These are phyloP conservation scores for Morpho helenor DNA, from an alignment of 2,888 invertebrate genomes.

Conservation along the genomic window DNA sequence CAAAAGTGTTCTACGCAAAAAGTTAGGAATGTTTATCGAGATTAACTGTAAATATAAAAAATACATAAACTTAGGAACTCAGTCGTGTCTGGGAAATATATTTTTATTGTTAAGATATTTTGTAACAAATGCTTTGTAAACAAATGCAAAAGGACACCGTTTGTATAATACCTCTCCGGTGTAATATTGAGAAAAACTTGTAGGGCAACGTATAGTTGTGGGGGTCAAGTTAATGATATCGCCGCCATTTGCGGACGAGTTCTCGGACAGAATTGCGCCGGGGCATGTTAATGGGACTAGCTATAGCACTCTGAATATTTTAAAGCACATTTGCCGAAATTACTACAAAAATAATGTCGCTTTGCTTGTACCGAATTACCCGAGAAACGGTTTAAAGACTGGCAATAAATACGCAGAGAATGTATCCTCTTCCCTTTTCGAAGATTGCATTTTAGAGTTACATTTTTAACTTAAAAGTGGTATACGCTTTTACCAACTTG, in stretches of 20 bases:
- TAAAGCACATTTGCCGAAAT: slow-evolving; percentile 77
- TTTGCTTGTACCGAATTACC: slow-evolving; percentile 75
- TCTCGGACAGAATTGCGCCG: slow-evolving; percentile 69
- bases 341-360: slow-evolving; percentile 79
- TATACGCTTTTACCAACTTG: not conserved
- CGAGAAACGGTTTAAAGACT: slow-evolving; percentile 72
- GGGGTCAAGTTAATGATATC: slow-evolving; percentile 78
- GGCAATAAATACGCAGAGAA: slow-evolving; percentile 73
- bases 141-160: slow-evolving; percentile 42
- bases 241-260: slow-evolving; percentile 74
- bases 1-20: slow-evolving; percentile 2
- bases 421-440: slow-evolving; percentile 60
- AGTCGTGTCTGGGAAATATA: too few relatives aligned
- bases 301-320: slow-evolving; percentile 77
- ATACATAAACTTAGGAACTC: too few relatives aligned
- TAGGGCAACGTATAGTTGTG: slow-evolving; percentile 64
- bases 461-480: not conserved
- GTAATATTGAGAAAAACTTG: slow-evolving; percentile 76
- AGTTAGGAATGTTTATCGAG: not conserved
- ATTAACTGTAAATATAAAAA: too few relatives aligned
- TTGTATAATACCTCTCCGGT: slow-evolving; percentile 57
- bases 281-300: slow-evolving; percentile 74
- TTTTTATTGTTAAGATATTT: slow-evolving; percentile 1
- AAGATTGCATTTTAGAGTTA: slow-evolving; percentile 65
- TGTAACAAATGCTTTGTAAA: slow-evolving; percentile 31